Conservation (phyloP, 2,113 vertebrate genomes). For the Dromiciops gliroides region DNA sequence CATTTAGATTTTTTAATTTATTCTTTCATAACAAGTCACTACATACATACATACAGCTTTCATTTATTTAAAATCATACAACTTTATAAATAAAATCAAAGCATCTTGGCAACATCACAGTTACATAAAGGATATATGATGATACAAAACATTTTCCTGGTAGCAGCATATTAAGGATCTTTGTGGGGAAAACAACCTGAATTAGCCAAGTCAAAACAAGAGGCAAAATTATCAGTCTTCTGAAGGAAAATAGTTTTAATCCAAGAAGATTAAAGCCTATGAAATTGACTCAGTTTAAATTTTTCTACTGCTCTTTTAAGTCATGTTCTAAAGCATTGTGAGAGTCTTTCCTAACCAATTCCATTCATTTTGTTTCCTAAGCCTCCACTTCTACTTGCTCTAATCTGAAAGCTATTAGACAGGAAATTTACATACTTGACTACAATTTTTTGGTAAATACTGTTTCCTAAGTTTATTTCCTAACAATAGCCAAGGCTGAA, state of each 20-base stretch:
- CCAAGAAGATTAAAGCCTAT: conserved; percentile 12
- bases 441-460: conserved; percentile 10
- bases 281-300: conserved; percentile 12
- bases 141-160: conserved; percentile 49
- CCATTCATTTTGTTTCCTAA: conserved; percentile 34
- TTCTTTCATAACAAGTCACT: conserved; percentile 70
- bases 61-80: conserved; percentile 57
- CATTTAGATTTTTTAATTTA: conserved; percentile 67
- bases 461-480: background rate
- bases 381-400: background rate
- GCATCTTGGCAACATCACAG: conserved; percentile 68
- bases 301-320: conserved; percentile 36
- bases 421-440: background rate
- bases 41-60: conserved; percentile 60
- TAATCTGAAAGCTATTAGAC: background rate
- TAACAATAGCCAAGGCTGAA: background rate
- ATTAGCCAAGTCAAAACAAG: conserved; percentile 55
- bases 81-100: conserved; percentile 68
- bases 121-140: conserved; percentile 31
- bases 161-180: conserved; percentile 57
- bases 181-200: conserved; percentile 46
- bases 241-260: conserved; percentile 33
- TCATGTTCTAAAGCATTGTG: conserved; percentile 13
- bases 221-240: conserved; percentile 42
- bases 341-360: background rate